A percentile compares a stretch with the other conserved stretches of the same genome.
phyloP scores from a whole-genome alignment of 2,113 vertebrate species.

The Chloroceryle aenea region DNA sequence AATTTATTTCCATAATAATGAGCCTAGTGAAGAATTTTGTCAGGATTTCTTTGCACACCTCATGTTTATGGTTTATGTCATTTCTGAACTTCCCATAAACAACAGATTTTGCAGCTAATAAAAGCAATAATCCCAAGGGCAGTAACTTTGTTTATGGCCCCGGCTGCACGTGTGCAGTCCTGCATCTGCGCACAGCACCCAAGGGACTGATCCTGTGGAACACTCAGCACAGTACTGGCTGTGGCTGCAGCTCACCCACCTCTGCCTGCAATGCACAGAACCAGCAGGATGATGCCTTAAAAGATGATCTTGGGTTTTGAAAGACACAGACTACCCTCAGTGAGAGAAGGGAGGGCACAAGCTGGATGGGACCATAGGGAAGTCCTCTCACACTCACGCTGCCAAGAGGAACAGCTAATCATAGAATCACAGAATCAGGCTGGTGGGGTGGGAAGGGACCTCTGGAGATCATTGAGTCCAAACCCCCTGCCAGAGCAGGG shows the following conservation, averaged over 20 bases:
- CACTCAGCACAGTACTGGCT: neutral
- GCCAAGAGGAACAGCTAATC: neutral
- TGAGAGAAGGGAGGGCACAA: neutral
- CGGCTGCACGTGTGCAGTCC: fast-evolving
- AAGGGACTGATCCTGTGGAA: fast-evolving
- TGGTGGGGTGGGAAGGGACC: too few relatives aligned
- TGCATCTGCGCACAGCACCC: fast-evolving
- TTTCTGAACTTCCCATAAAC: slow-evolving; percentile 33
- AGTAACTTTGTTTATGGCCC: neutral
- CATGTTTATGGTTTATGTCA: slow-evolving; percentile 37
- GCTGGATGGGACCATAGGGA: neutral
- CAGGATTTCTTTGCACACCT: slow-evolving; percentile 60
- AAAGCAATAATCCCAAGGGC: slow-evolving; percentile 19
- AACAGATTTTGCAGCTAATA: neutral
- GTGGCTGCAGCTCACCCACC: fast-evolving
- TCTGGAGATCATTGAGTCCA: too few relatives aligned
- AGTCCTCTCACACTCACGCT: neutral
- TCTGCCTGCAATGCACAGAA: fast-evolving
- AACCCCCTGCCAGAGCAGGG: too few relatives aligned
- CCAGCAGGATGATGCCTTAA: neutral
- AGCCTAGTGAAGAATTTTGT: slow-evolving; percentile 53
- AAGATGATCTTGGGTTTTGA: fast-evolving
- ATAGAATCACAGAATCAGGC: too few relatives aligned
- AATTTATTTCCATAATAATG: slow-evolving; percentile 72
- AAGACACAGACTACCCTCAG: too few relatives aligned